phyloP scores from a whole-genome alignment of 2,113 vertebrate species.

The Oreotrochilus melanogaster region DNA sequence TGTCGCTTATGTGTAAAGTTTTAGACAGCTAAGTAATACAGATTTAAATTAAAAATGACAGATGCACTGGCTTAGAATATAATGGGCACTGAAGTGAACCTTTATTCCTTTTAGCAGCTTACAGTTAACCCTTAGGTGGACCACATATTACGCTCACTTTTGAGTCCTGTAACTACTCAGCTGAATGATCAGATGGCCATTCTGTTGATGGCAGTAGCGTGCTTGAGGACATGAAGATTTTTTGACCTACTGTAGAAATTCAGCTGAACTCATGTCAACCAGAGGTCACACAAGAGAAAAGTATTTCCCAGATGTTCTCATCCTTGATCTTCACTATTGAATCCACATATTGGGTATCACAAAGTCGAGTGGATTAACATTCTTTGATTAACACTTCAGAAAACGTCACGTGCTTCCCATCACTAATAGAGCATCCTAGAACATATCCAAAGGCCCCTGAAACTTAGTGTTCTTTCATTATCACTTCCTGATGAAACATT shows the following conservation, averaged over 20 bases:
- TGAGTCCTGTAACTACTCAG: conserved; percentile 1
- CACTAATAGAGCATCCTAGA: not conserved
- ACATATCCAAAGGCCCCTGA: not conserved
- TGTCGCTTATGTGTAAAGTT: conserved; percentile 79
- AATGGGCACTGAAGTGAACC: conserved; percentile 78
- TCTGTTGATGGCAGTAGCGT: not conserved
- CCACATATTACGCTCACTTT: conserved; percentile 40
- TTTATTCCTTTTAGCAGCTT: conserved; percentile 75
- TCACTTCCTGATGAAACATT: not conserved
- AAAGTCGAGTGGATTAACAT: not conserved
- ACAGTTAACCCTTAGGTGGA: conserved; percentile 68
- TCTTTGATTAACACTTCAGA: not conserved
- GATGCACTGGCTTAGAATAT: conserved; percentile 74
- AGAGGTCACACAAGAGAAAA: not conserved
- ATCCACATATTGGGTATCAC: not conserved
- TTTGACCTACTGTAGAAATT: conserved; percentile 36
- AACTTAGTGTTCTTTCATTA: not conserved
- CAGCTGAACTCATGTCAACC: not conserved
- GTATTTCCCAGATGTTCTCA: not conserved
- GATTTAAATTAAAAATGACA: conserved; percentile 82
- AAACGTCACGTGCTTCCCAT: not conserved
- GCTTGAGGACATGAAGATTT: not conserved
- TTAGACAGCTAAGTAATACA: conserved; percentile 80
- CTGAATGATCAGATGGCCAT: not conserved
- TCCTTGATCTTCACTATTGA: not conserved